Evolutionary conservation across 2,797 vertebrate genomes (phyloP).

Genomic region (Gallinago nigripennis): DNA sequence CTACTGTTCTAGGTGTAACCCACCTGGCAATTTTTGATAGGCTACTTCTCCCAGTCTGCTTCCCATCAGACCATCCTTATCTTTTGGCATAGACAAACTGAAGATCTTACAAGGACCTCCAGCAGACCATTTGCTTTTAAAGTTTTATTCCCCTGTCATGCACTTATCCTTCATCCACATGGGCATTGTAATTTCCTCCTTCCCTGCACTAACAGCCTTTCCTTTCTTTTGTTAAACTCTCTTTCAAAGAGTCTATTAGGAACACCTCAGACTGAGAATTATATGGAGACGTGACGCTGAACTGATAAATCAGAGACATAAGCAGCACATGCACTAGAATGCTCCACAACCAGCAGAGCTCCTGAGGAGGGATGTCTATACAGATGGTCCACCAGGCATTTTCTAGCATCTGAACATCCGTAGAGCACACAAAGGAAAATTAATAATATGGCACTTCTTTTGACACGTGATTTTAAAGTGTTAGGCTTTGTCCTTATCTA

Average conservation of each 20-base stretch:
- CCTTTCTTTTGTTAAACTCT: not conserved
- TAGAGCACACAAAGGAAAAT: not conserved
- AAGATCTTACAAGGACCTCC: not conserved
- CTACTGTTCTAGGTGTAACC: not conserved
- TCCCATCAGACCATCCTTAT: not conserved
- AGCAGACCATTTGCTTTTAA: not conserved
- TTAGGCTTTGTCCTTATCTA: not conserved
- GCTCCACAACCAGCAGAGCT: not conserved
- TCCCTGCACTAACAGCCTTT: not conserved
- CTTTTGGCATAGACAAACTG: not conserved
- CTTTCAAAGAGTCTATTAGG: not conserved
- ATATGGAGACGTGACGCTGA: rapidly evolving
- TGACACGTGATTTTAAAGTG: not conserved
- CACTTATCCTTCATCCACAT: not conserved
- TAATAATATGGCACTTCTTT: not conserved
- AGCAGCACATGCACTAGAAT: not conserved
- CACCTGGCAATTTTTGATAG: not conserved
- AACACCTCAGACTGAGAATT: not conserved
- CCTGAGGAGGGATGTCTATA: not conserved
- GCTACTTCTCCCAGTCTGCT: not conserved
- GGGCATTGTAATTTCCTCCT: not conserved
- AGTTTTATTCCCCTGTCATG: not conserved
- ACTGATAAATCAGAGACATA: not conserved
- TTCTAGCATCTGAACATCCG: not conserved
- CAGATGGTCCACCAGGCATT: not conserved